These are phyloP conservation scores for Conistra vaccinii DNA, from an alignment of 2,888 invertebrate genomes.

Conservation along the genomic window DNA sequence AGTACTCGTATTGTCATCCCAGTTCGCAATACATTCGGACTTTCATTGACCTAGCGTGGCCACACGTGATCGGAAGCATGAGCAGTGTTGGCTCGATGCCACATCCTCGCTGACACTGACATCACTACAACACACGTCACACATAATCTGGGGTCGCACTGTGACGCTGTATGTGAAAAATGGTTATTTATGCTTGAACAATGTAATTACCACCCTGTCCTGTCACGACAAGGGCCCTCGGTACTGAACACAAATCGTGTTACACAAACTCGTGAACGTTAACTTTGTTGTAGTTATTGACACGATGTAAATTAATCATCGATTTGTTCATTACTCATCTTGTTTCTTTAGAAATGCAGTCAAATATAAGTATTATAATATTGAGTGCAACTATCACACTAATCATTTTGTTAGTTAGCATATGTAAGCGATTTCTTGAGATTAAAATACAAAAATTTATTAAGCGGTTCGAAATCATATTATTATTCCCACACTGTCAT, in stretches of 20 bases:
- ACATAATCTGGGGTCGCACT: conserved; percentile 48
- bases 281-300: conserved; percentile 40
- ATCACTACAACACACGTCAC: conserved; percentile 45
- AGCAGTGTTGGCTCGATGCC: conserved; percentile 64
- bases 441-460: conserved; percentile 16
- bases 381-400: conserved; percentile 3
- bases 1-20: conserved; percentile 27
- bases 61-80: conserved; percentile 53
- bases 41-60: conserved; percentile 29
- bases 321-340: conserved; percentile 28
- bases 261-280: conserved; percentile 23
- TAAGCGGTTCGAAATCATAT: conserved; percentile 4
- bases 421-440: neutral
- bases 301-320: conserved; percentile 21
- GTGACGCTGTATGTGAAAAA: conserved; percentile 45
- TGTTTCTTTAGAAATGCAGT: conserved; percentile 23
- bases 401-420: conserved; percentile 20
- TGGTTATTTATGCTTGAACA: conserved; percentile 37
- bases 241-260: conserved; percentile 24
- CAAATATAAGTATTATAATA: conserved; percentile 40
- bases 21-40: conserved; percentile 1
- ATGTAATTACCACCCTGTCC: conserved; percentile 39
- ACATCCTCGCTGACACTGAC: conserved; percentile 64
- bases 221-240: conserved; percentile 34
- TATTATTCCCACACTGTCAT: conserved; percentile 23